Base-by-base conservation (phyloP, 1,140 invertebrate species). In the Drosophila sp. region DNA sequence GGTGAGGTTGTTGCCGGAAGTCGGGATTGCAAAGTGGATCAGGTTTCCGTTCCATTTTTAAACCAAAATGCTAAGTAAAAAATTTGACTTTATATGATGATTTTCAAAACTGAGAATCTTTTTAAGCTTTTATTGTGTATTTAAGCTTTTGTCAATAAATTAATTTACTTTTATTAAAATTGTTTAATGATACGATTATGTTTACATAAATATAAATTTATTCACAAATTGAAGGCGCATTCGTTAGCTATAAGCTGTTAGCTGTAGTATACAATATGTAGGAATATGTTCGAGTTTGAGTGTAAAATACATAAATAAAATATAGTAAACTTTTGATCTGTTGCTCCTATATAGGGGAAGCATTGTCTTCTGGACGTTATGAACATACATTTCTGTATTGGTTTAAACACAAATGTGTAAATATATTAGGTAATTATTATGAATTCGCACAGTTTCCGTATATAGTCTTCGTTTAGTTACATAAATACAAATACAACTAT, bases 191-290 rank as follows among this genome's bases (percentile, higher is more conserved):
- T 34, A 61, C 3, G 11, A 16, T 58, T 50, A 53, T 11, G 29
- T 34, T 66, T 72, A 59, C 1, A 83, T 70, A 59, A 76, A 70
- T 50, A 75, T 71, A 80, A 61, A 62, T 66, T 80, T 84, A 87
- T 86, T 82, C 81, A 87, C 83, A 87, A 87, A 78, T 82, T 72
- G 43, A 84, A 87, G 74, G 82, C 81, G 77, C 81, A 54, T 72
- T 69, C 40, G 65, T 83, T 83, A 72, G 79, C 72, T 82, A 53
- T 57, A 53, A 66, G 63, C 62, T 50, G 34, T 43, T 72, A 78
- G 69, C 57, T 41, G 36, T 76, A 79, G 72, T 67, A 69, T 83
- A 76, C 76, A 78, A 67, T 48, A 36, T 59, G 25, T 78, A 86
- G 82, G 82, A 86, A 87, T 86, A 76, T 57, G 69, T 70, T 72